Conservation (phyloP, 2,113 vertebrate genomes). For the Herpetotheres cachinnans region DNA sequence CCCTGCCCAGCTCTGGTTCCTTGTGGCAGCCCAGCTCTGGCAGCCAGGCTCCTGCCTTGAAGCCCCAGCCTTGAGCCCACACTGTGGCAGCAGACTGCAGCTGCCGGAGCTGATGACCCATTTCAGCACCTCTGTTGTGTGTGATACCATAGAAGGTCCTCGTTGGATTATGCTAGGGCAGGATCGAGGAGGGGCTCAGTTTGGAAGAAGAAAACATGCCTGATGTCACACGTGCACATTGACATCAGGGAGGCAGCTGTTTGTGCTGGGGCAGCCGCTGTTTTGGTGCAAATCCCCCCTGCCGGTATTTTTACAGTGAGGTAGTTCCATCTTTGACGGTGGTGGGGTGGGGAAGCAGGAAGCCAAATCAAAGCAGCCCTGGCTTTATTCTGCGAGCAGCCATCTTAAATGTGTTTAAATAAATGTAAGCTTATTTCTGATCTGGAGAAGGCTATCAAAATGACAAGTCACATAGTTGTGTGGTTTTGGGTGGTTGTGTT, state of each 20-base stretch:
- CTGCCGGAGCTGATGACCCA: background rate
- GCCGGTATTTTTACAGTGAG: background rate
- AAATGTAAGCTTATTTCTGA: background rate
- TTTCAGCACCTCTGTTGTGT: no score
- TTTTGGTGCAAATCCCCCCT: background rate
- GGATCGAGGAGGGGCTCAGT: accelerated
- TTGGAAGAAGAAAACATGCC: background rate
- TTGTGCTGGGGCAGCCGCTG: background rate
- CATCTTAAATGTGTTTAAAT: background rate
- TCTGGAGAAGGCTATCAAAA: background rate
- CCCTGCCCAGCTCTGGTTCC: background rate
- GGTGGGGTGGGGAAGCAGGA: background rate
- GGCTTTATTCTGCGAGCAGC: background rate
- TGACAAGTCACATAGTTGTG: background rate
- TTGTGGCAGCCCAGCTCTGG: background rate
- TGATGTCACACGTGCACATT: accelerated
- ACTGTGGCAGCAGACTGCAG: accelerated
- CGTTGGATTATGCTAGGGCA: background rate
- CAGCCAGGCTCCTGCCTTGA: background rate
- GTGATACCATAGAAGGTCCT: background rate
- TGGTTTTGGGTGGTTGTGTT: background rate
- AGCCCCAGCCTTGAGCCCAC: background rate
- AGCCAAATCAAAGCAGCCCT: background rate
- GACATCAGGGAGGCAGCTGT: background rate
- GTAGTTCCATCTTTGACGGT: background rate